A percentile compares a stretch with the other conserved stretches of the same genome.
These are phyloP conservation scores for Eupsittula cactorum DNA, from an alignment of 2,113 vertebrate genomes.

Conservation along the genomic window DNA sequence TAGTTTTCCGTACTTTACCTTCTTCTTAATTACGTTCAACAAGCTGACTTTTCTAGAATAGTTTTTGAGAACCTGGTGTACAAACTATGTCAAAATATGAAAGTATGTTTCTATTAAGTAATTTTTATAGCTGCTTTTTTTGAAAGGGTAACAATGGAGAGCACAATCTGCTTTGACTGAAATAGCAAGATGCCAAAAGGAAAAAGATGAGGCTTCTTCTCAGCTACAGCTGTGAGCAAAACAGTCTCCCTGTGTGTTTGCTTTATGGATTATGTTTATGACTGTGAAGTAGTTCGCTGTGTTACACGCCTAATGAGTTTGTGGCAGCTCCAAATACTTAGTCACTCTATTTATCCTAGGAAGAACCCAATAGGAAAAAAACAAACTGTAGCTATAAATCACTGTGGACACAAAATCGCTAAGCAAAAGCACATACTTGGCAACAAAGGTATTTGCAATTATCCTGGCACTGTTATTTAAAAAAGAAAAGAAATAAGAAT, in stretches of 20 bases:
- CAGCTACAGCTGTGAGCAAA: neutral
- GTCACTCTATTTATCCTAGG: neutral
- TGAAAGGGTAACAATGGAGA: neutral
- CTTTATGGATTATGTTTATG: slow-evolving; percentile 25
- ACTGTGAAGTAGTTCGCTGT: slow-evolving; percentile 45
- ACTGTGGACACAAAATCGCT: neutral
- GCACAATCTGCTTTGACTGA: neutral
- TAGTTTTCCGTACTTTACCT: slow-evolving; percentile 5
- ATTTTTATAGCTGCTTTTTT: neutral
- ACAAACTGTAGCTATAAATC: slow-evolving; percentile 40
- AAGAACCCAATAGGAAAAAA: neutral
- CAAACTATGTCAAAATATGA: neutral
- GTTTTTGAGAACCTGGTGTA: neutral
- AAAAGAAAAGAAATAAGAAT: slow-evolving; percentile 52
- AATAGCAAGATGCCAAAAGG: neutral
- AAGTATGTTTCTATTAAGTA: neutral
- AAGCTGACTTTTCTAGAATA: slow-evolving; percentile 17
- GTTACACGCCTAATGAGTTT: slow-evolving; percentile 40
- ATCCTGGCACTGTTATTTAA: neutral
- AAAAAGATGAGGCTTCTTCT: neutral
- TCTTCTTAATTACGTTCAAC: slow-evolving; percentile 46
- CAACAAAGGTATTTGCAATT: neutral
- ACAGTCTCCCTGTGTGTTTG: neutral
- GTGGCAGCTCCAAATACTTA: slow-evolving; percentile 51
- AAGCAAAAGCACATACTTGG: neutral